Evolutionary conservation across 2,797 vertebrate genomes (phyloP), one percentile per base, ranked within the genome.

Genomic region (Sebastes baramenuke): DNA sequence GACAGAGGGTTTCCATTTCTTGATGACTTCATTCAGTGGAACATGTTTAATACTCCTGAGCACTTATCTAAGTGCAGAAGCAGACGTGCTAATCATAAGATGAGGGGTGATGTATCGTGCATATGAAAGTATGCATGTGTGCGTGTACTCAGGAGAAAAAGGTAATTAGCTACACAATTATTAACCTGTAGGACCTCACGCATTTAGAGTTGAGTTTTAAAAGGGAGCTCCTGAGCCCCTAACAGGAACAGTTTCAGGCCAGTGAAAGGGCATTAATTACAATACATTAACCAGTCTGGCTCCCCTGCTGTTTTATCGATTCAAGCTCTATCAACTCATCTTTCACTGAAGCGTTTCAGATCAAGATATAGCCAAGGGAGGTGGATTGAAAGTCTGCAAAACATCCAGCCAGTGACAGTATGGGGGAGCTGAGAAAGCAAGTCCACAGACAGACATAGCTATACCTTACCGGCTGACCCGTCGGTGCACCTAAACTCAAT

Each of bases 1-100:
- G 72, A 82, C 59, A 5, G 68, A 72, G 82, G 68, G 61, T 69
- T 84, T 85, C 86, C 67, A 81, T 88, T 87, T 81, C 71, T 80
- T 77, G 66, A 84, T 92, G 89, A 93, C 82, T 89, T 90, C 83
- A 91, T 88, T 86, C 66, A 49, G 78, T 73, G 77, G 69, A 90
- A 84, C 76, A 87, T 1, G n/a, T 73, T 80, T 58, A 77, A 86
- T 69, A 79, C 81, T 80, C 60, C 25, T 7, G 79, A 74, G 87
- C 49, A 29, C 54, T 61, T 73, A 38, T 81, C 56, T 88, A 34
- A 90, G 85, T 69, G 61, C 82, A 89, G 84, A 84, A 92, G 78
- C 92, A 93, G 90, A 90, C 84, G 8, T 22, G 79, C 76, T 86
- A 77, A 88, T 86, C 54, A 77, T 74, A 76, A 81, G 73, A 79